phyloP scores from a whole-genome alignment of 1,140 invertebrate species.

The Drosophila pseudoananassae region DNA sequence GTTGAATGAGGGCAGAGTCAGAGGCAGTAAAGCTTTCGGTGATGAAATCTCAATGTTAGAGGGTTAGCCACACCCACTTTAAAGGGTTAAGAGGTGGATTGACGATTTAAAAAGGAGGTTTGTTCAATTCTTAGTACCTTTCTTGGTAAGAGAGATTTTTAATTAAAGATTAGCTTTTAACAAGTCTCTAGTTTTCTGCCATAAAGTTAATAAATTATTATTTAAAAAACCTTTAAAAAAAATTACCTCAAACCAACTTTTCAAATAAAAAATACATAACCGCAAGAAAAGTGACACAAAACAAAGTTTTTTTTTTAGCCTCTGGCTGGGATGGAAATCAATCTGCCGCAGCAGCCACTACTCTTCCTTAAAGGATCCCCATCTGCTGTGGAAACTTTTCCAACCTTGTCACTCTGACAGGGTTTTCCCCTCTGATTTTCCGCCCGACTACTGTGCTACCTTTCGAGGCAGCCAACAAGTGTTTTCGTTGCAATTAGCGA shows the following conservation, averaged over 20 bases:
- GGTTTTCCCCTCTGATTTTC: neutral
- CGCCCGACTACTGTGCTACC: constrained; percentile 13
- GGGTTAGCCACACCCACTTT: constrained; percentile 10
- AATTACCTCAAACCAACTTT: too few relatives aligned
- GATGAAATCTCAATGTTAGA: constrained; percentile 16
- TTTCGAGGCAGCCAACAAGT: constrained; percentile 53
- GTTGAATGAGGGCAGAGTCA: neutral
- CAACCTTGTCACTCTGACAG: constrained; percentile 2
- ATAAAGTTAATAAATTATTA: too few relatives aligned
- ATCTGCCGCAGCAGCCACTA: neutral
- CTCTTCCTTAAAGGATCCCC: neutral
- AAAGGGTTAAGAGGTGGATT: too few relatives aligned
- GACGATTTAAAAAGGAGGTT: neutral
- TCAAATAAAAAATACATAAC: neutral
- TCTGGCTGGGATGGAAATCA: constrained; percentile 4
- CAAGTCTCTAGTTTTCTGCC: too few relatives aligned
- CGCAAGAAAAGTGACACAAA: neutral
- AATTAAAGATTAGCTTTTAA: too few relatives aligned
- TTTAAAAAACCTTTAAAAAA: too few relatives aligned
- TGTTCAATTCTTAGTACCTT: too few relatives aligned
- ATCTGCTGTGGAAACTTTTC: neutral
- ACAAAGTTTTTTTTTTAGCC: neutral
- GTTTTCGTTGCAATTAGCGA: constrained; percentile 68
- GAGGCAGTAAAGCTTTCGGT: too few relatives aligned
- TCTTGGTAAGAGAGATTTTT: too few relatives aligned